Evolutionary conservation across 2,797 vertebrate species (phyloP), one percentile per base, ranked within the genome.

Genomic region (Esox lucius): DNA sequence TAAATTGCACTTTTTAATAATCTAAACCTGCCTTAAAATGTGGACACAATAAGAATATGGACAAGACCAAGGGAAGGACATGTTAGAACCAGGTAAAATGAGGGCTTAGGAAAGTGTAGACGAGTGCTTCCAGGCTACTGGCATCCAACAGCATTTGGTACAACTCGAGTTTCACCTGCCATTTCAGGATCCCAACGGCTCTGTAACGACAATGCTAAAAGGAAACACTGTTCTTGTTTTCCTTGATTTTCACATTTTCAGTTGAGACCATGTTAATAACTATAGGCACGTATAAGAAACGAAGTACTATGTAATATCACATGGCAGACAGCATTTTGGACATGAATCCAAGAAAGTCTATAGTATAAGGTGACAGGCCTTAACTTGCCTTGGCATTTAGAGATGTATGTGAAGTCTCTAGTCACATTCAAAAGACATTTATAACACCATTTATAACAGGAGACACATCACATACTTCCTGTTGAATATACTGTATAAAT

Each of bases 241-340:
- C 35, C 35, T 39, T 53, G 0, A 53, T 53, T 17, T 17, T 1
- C 19, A 56, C 53, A 22, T 56, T 7, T 56, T 56, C 6, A 9
- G 6, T 6, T 56, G n/a, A 56, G n/a, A 56, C 17, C 17, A 19
- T 53, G 49, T 53, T n/a, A n/a, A n/a, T 56, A 19, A n/a, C n/a
- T 9, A 22, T 22, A 56, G 8, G 53, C 19, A 56, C 53, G 1
- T 62, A 0, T 8, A 75, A 67, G 67, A 35, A 39, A 39, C 39
- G 7, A 39, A 5, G 39, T 6, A 39, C 4, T 6, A 39, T 39
- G 35, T 6, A 39, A 4, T 39, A 39, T 39, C 35, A 39, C 39
- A 39, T 39, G 35, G 71, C 75, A 80, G 81, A 81, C 88, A 86
- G 86, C 82, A 81, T 88, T 86, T 87, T 87, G 87, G 84, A 87